Percentiles rank a stretch among this genome's conserved stretches.
Conservation (phyloP, 2,888 invertebrate species). For the Lochmaea crataegi region DNA sequence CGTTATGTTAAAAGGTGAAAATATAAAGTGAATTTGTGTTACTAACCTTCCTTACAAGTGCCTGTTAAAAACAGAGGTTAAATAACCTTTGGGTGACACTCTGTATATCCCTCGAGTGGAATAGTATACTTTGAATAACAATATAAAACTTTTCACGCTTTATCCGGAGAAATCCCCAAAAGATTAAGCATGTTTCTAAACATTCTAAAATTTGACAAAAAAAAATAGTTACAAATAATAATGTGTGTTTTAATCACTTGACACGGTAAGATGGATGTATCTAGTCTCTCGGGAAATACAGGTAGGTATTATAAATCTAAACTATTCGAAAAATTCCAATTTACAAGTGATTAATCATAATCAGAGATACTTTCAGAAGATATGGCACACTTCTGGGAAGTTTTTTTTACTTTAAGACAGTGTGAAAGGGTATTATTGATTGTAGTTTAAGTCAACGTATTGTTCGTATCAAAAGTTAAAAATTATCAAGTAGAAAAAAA, state of each 20-base stretch:
- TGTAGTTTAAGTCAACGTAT: not conserved
- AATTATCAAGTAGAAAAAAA: too few relatives aligned
- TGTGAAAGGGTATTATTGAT: not conserved
- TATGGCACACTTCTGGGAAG: slow-evolving; percentile 32
- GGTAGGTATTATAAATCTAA: slow-evolving; percentile 10
- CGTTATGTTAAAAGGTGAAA: too few relatives aligned
- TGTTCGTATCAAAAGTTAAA: not conserved
- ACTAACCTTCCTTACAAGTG: too few relatives aligned
- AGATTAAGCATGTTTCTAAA: not conserved
- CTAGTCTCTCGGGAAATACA: slow-evolving; percentile 20
- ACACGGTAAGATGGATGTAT: slow-evolving; percentile 29
- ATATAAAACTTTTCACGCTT: not conserved
- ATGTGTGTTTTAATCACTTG: slow-evolving; percentile 23
- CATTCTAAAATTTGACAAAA: not conserved
- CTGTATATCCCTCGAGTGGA: not conserved
- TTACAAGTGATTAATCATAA: slow-evolving; percentile 27
- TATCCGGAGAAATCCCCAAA: not conserved
- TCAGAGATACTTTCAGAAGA: slow-evolving; percentile 17
- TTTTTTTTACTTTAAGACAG: not conserved
- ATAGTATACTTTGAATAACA: not conserved
- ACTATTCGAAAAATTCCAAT: slow-evolving; percentile 26
- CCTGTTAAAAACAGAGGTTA: too few relatives aligned
- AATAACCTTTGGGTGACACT: not conserved
- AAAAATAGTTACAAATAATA: slow-evolving; percentile 11
- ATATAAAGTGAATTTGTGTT: too few relatives aligned